A percentile compares a stretch with the other conserved stretches of the same genome.
phyloP scores from a whole-genome alignment of 92 coral and sea anemone genomes.

The Phymanthus crucifer region DNA sequence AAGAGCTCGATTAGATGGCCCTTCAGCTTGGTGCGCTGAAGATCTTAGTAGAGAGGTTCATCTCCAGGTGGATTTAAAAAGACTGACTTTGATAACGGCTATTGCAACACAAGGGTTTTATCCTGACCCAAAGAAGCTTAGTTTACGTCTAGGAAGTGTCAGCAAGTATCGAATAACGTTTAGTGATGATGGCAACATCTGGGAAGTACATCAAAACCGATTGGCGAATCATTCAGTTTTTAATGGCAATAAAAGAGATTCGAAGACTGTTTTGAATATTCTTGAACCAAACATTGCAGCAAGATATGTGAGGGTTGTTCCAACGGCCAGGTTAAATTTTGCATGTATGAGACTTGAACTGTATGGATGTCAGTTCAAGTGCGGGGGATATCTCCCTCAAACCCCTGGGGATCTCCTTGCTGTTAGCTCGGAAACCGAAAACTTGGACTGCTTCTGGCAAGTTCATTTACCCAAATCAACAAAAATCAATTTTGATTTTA shows the following conservation, averaged over 20 bases:
- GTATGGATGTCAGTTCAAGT: constrained; percentile 82
- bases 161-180: constrained; percentile 75
- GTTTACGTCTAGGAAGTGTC: constrained; percentile 79
- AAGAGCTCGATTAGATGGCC: constrained; percentile 66
- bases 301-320: constrained; percentile 67
- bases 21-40: constrained; percentile 85
- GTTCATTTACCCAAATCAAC: constrained; percentile 61
- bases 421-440: constrained; percentile 47
- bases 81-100: constrained; percentile 61
- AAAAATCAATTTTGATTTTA: constrained; percentile 73
- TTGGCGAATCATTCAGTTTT: constrained; percentile 48
- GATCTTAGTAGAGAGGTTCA: constrained; percentile 50
- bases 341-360: constrained; percentile 77
- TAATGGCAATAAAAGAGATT: constrained; percentile 57
- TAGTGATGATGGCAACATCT: constrained; percentile 72
- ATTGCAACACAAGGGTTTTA: constrained; percentile 84
- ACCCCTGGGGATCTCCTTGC: constrained; percentile 66
- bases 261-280: constrained; percentile 55
- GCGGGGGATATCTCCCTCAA: constrained; percentile 73
- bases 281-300: constrained; percentile 68
- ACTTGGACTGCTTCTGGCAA: constrained; percentile 87
- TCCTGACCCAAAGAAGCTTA: constrained; percentile 50
- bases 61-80: constrained; percentile 70
- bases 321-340: constrained; percentile 55
- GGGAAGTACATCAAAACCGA: constrained; percentile 56